Evolutionary conservation across 2,113 vertebrate species (phyloP).

Genomic region (Myodes glareolus): DNA sequence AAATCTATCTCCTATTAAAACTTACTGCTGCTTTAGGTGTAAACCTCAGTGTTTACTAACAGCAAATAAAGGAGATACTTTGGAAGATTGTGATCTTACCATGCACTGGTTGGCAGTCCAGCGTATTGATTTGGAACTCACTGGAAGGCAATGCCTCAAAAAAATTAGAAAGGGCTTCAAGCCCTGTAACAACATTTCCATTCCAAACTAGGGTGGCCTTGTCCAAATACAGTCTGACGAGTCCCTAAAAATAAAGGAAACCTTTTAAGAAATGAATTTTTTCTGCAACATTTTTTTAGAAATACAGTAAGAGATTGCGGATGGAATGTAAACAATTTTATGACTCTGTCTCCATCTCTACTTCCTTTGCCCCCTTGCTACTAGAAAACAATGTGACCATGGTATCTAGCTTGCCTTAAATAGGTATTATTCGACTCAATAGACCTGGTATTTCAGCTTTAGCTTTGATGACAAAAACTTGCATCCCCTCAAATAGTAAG

Average conservation of each 20-base stretch:
- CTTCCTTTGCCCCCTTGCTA: background rate
- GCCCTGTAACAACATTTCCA: conserved; percentile 93
- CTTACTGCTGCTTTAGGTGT: background rate
- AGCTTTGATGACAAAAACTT: conserved; percentile 12
- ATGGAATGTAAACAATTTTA: conserved; percentile 22
- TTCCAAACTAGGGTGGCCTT: conserved; percentile 97
- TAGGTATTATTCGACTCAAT: background rate
- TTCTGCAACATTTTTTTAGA: conserved; percentile 25
- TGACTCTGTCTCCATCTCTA: background rate
- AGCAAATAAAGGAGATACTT: conserved; percentile 19
- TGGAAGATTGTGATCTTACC: conserved; percentile 73
- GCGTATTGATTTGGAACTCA: conserved; percentile 93
- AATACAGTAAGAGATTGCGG: conserved; percentile 1
- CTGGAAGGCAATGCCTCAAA: conserved; percentile 97
- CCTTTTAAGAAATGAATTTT: background rate
- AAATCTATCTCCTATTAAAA: background rate
- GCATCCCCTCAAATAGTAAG: background rate
- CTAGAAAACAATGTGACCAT: conserved; percentile 1
- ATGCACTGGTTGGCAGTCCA: conserved; percentile 98
- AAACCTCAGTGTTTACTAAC: conserved; percentile 34
- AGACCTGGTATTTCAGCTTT: conserved; percentile 26
- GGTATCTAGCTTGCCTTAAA: background rate
- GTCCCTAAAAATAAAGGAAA: conserved; percentile 62
- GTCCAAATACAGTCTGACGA: conserved; percentile 95
- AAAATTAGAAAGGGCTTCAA: conserved; percentile 92